Percentiles rank a stretch among this genome's conserved stretches.
These are phyloP conservation scores for Cotesia congregata DNA, from an alignment of 2,888 invertebrate species.

Conservation along the genomic window DNA sequence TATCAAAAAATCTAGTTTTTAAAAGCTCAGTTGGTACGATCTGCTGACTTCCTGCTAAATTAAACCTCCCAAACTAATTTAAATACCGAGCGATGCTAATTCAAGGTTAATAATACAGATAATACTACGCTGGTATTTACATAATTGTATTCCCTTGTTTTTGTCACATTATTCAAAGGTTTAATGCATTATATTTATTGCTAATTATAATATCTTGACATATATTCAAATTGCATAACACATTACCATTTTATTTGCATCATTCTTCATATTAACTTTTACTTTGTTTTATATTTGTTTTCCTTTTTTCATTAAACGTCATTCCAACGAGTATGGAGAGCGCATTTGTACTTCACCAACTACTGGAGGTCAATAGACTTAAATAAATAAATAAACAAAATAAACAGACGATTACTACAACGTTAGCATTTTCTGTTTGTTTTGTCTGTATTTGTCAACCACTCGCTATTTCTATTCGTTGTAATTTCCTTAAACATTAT, in stretches of 20 bases:
- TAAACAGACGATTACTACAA: slow-evolving; percentile 26
- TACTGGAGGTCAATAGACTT: background rate
- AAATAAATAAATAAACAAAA: slow-evolving; percentile 25
- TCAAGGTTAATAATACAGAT: slow-evolving; percentile 52
- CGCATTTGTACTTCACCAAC: background rate
- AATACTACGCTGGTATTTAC: slow-evolving; percentile 49
- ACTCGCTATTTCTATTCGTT: slow-evolving; percentile 25
- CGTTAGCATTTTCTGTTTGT: slow-evolving; percentile 9
- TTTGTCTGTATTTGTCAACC: slow-evolving; percentile 29
- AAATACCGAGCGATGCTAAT: slow-evolving; percentile 57
- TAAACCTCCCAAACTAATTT: slow-evolving; percentile 49
- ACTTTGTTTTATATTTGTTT: background rate
- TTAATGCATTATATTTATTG: background rate
- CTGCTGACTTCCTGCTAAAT: slow-evolving; percentile 48
- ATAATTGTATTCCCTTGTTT: slow-evolving; percentile 48
- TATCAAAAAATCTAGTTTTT: too few species aligned
- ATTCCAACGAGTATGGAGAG: background rate
- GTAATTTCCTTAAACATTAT: slow-evolving; percentile 34
- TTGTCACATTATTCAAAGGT: slow-evolving; percentile 5
- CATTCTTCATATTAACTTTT: background rate
- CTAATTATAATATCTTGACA: background rate
- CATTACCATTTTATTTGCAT: background rate
- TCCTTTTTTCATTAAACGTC: background rate
- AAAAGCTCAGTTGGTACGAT: slow-evolving; percentile 40
- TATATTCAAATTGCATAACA: background rate